phyloP scores from a whole-genome alignment of 2,888 invertebrate species.

The Nephrotoma appendiculata region DNA sequence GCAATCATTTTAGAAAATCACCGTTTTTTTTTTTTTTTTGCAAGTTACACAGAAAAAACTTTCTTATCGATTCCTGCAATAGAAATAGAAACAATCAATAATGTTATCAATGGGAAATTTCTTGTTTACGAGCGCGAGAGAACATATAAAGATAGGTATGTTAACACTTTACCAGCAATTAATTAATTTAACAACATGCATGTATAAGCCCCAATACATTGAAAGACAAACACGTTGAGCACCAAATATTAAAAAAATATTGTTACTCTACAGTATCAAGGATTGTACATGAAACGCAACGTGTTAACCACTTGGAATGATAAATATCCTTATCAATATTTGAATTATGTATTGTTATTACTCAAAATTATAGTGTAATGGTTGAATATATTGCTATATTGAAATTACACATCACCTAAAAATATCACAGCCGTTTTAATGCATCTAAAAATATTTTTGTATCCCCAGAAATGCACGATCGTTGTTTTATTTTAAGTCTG shows the following conservation, averaged over 20 bases:
- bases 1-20: not conserved
- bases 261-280: not conserved
- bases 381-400: not conserved
- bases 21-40: not conserved
- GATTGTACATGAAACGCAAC: not conserved
- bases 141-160: not conserved
- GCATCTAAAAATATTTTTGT: not conserved
- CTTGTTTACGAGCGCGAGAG: not conserved
- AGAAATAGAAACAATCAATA: not conserved
- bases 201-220: not conserved
- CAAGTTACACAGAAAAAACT: not conserved
- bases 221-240: not conserved
- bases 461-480: not conserved
- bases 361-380: not conserved
- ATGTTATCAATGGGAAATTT: not conserved
- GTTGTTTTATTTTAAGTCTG: not conserved
- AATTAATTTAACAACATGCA: not conserved
- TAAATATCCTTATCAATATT: not conserved
- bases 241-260: not conserved
- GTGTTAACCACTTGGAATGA: not conserved
- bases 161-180: not conserved
- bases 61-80: not conserved
- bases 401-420: not conserved
- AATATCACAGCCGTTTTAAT: not conserved
- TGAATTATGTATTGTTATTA: not conserved